A percentile compares a stretch with the other conserved stretches of the same genome.
These are phyloP conservation scores for Bufo bufo DNA, from an alignment of 2,113 vertebrate genomes.

Conservation along the genomic window DNA sequence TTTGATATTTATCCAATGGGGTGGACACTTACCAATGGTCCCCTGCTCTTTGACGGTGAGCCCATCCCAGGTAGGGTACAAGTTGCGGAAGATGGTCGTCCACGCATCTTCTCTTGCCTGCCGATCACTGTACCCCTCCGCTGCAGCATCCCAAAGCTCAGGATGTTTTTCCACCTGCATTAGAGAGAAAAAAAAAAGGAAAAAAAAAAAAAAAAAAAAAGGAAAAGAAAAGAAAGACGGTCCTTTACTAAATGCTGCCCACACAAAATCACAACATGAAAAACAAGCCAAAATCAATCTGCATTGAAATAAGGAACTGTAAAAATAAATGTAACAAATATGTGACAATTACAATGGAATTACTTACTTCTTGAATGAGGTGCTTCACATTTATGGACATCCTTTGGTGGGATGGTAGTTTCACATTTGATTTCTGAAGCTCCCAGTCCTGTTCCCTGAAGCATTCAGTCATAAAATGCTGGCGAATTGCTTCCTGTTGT, in stretches of 20 bases:
- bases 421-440: not conserved
- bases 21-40: not conserved
- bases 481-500: conserved; percentile 3
- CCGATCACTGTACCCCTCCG: not conserved
- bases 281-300: not conserved
- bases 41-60: not conserved
- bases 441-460: conserved; percentile 21
- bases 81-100: not conserved
- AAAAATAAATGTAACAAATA: not conserved
- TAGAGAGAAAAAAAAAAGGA: not conserved
- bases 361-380: conserved; percentile 22
- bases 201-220: not conserved
- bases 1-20: not conserved
- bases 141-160: not conserved
- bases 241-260: not conserved
- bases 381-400: conserved; percentile 26
- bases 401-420: conserved; percentile 10
- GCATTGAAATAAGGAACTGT: not conserved
- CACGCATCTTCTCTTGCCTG: conserved; percentile 4
- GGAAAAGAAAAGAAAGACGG: not conserved
- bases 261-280: not conserved
- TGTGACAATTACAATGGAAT: not conserved
- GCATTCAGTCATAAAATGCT: conserved; percentile 16
- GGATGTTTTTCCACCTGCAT: conserved; percentile 19
- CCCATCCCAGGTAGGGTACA: not conserved